phyloP scores from a whole-genome alignment of 2,113 vertebrate species.

The Thinocorus orbignyianus region DNA sequence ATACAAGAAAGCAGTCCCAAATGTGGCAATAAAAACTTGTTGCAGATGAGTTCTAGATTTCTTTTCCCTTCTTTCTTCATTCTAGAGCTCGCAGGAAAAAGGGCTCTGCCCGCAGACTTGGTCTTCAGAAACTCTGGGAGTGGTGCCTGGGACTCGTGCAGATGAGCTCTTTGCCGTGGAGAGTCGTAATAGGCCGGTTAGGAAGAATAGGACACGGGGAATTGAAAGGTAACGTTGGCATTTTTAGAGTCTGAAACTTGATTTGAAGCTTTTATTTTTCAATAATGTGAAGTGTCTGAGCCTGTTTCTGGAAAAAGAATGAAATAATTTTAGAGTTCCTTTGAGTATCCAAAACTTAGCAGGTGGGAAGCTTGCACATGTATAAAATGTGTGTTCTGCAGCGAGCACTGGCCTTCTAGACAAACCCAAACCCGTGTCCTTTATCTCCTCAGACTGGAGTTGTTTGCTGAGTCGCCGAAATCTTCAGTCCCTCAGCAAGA shows the following conservation, averaged over 20 bases:
- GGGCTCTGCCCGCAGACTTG: slow-evolving; percentile 93
- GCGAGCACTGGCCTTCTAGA: background rate
- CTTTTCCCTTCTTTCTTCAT: background rate
- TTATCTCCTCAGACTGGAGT: slow-evolving; percentile 89
- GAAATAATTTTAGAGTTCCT: background rate
- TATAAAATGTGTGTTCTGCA: background rate
- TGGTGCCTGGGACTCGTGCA: slow-evolving; percentile 97
- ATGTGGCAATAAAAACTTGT: background rate
- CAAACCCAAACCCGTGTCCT: background rate
- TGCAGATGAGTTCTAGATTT: background rate
- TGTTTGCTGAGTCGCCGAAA: slow-evolving; percentile 94
- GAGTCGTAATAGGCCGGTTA: slow-evolving; percentile 96
- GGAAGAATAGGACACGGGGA: slow-evolving; percentile 97
- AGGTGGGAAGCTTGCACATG: rapidly evolving
- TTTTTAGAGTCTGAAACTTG: background rate
- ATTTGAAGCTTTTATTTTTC: background rate
- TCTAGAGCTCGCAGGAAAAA: slow-evolving; percentile 96
- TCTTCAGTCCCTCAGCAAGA: slow-evolving; percentile 92
- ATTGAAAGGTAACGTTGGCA: slow-evolving; percentile 84
- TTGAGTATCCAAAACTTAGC: background rate
- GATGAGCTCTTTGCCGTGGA: slow-evolving; percentile 97
- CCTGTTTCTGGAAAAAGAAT: background rate
- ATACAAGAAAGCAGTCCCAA: background rate
- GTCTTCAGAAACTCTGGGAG: slow-evolving; percentile 97
- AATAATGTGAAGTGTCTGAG: background rate